Evolutionary conservation across 2,113 vertebrate genomes (phyloP), one percentile per base, ranked within the genome.

Genomic region (Cervus canadensis): DNA sequence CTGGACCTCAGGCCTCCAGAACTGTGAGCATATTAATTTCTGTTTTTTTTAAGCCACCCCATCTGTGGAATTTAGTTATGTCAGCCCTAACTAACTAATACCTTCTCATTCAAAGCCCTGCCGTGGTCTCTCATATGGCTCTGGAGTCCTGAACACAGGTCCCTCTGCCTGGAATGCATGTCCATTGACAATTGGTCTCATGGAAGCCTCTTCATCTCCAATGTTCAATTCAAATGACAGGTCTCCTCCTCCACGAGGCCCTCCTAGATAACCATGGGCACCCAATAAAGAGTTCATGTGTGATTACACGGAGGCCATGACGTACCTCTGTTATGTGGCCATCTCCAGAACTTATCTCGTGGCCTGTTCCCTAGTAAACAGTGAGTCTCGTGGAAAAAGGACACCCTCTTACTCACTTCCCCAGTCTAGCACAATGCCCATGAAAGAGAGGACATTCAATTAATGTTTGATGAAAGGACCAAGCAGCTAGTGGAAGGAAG

Each of bases 401-500:
- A 48, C 10, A 57, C 28, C n/a, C 40, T 36, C 19, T 43, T 9
- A 40, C 88, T 84, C 36, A 52, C 67, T 36, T 64, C 23, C 57
- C 50, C 62, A 48, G 50, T 9, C 17, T 48, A 79, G 11, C 57
- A 43, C n/a, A 87, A 36, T 60, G 40, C 3, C 15, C 9, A 7
- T 59, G 40, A 84, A 33, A 97, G 56, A 76, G 60, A 54, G 33
- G 40, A 26, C 14, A 74, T 54, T 96, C 48, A 45, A 40, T 92
- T 79, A n/a, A 71, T 52, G 8, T 82, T 26, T 89, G 48, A 64
- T 43, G 11, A 87, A 43, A n/a, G 50, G 11, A 59, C 78, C 85
- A 89, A 67, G 25, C 1, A 33, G 76, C 9, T 28, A 56, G 78
- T 43, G 13, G 26, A 60, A 85, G 76, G 78, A 59, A 74, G 57